Conservation (phyloP, 2,888 invertebrate genomes). For the Scelioninae gen. 2 region DNA sequence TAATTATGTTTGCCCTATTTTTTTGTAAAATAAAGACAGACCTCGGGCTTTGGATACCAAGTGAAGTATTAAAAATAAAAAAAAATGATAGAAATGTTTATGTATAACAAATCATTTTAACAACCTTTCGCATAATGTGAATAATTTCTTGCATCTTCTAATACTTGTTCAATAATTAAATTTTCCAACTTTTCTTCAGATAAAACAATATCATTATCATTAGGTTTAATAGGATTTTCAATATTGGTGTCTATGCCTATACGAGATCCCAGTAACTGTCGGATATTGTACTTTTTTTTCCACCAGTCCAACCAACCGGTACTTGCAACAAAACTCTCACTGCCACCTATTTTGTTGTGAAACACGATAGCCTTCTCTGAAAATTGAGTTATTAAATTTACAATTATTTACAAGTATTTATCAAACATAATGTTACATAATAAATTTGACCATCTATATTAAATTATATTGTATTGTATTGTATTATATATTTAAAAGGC, state of each 20-base stretch:
- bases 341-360: constrained; percentile 26
- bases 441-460: too few species aligned
- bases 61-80: too few species aligned
- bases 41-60: too few species aligned
- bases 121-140: neutral
- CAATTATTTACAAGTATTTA: neutral
- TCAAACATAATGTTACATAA: too few species aligned
- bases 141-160: constrained; percentile 13
- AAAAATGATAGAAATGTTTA: too few species aligned
- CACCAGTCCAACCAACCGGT: constrained; percentile 36
- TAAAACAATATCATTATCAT: neutral
- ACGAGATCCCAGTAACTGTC: constrained; percentile 11
- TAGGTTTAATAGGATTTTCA: neutral
- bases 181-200: constrained; percentile 23
- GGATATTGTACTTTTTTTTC: constrained; percentile 26
- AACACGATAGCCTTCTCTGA: constrained; percentile 28
- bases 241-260: neutral
- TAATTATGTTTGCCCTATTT: too few species aligned
- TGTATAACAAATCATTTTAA: too few species aligned
- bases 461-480: too few species aligned
- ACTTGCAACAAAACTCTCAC: constrained; percentile 33
- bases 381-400: neutral
- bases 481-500: too few species aligned
- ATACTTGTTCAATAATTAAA: constrained; percentile 19
- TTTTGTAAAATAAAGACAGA: too few species aligned